A percentile compares a stretch with the other conserved stretches of the same genome.
Conservation (phyloP, 2,113 vertebrate species). For the Pontoporia blainvillei region DNA sequence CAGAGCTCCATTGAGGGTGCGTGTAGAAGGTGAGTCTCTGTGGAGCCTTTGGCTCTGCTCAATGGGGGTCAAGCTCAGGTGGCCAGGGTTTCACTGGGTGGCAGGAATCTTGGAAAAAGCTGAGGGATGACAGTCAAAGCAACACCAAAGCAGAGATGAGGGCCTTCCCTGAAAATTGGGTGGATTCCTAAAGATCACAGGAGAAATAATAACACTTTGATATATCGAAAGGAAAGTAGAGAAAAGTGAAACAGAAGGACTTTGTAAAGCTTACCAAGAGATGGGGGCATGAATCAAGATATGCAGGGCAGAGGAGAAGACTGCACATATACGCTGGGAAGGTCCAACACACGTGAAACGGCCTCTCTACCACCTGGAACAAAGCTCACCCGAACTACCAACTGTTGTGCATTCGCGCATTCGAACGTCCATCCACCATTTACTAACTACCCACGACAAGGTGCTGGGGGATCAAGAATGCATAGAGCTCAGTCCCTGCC, state of each 20-base stretch:
- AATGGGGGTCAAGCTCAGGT: not conserved
- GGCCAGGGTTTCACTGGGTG: not conserved
- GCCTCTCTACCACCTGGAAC: not conserved
- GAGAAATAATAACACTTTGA: not conserved
- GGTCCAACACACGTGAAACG: not conserved
- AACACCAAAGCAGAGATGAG: not conserved
- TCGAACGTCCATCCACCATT: fast-evolving
- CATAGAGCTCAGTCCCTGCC: not conserved
- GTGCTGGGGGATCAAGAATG: not conserved
- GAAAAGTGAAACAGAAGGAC: not conserved
- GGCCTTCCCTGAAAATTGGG: not conserved
- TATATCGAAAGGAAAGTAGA: not conserved
- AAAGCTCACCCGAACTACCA: not conserved
- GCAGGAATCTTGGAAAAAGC: not conserved
- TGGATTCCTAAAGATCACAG: not conserved
- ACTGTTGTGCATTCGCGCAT: not conserved
- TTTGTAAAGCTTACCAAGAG: not conserved
- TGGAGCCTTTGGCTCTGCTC: not conserved
- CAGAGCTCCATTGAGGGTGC: not conserved
- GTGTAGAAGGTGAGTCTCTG: not conserved
- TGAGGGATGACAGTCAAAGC: not conserved
- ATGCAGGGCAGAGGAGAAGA: not conserved
- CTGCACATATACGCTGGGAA: fast-evolving
- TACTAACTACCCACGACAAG: not conserved
- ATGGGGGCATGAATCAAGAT: not conserved